Conservation (phyloP, 2,797 vertebrate genomes). For the Delichon dasypus region DNA sequence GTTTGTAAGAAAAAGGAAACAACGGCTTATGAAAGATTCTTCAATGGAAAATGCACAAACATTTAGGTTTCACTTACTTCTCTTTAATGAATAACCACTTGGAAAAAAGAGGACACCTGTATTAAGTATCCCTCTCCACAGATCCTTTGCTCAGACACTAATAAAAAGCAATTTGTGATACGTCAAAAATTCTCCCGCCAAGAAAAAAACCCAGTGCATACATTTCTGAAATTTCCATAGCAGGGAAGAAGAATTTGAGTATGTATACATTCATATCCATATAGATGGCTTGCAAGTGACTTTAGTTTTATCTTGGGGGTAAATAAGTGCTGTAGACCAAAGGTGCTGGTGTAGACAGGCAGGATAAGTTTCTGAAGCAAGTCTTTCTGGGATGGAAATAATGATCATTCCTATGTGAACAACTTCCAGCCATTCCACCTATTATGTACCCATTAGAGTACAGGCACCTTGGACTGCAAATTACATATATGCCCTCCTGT, state of each 20-base stretch:
- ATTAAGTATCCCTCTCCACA: not conserved
- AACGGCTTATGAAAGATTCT: not conserved
- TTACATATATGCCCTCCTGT: not conserved
- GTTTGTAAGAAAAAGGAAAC: not conserved
- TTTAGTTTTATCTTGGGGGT: not conserved
- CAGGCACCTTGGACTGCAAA: not conserved
- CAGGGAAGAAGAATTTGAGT: not conserved
- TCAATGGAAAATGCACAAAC: not conserved
- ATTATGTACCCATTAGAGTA: not conserved
- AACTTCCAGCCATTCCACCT: not conserved
- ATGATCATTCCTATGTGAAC: not conserved
- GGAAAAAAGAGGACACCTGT: not conserved
- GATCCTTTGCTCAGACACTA: not conserved
- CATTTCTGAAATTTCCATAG: not conserved
- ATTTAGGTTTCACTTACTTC: not conserved
- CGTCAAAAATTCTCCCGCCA: not conserved
- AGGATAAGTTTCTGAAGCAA: not conserved
- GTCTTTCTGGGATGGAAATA: not conserved
- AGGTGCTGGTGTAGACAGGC: not conserved
- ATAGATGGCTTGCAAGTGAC: not conserved
- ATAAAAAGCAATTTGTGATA: not conserved
- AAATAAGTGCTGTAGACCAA: not conserved
- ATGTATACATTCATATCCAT: not conserved
- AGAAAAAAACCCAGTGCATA: accelerated
- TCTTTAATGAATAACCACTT: not conserved